A percentile compares a stretch with the other conserved stretches of the same genome.
Conservation (phyloP, 2,888 invertebrate genomes). For the Vanessa cardui region DNA sequence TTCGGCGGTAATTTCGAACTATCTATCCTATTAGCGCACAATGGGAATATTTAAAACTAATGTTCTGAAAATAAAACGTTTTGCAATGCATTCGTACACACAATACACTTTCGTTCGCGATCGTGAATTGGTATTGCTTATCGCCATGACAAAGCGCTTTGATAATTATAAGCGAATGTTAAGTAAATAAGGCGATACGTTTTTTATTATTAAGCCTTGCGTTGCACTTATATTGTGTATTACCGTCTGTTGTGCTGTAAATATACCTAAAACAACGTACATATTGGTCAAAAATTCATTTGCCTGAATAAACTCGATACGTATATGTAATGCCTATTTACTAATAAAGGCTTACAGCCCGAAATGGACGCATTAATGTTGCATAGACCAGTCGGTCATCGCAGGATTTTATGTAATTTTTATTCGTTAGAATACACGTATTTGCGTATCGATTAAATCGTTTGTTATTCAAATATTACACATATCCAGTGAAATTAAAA, state of each 20-base stretch:
- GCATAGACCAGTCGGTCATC: constrained; percentile 2
- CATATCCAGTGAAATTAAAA: too few species aligned
- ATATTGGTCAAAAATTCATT: neutral
- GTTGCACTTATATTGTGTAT: neutral
- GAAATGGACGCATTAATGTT: constrained; percentile 6
- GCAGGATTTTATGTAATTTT: constrained; percentile 6
- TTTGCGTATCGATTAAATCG: neutral
- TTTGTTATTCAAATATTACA: neutral
- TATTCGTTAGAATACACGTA: neutral
- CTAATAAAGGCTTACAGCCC: constrained; percentile 8
- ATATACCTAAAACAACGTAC: too few species aligned
- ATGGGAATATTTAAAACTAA: constrained; percentile 42
- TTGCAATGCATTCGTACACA: constrained; percentile 29
- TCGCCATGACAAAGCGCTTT: constrained; percentile 55
- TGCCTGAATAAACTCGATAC: neutral
- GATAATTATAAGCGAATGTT: constrained; percentile 42
- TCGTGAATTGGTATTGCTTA: constrained; percentile 40
- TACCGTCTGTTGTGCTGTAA: neutral
- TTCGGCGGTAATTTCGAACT: constrained; percentile 70
- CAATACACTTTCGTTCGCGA: constrained; percentile 36
- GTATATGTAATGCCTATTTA: neutral
- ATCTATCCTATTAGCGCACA: constrained; percentile 49
- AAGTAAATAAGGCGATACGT: constrained; percentile 31
- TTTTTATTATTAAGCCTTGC: constrained; percentile 15
- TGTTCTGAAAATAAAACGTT: constrained; percentile 31